A percentile compares a stretch with the other conserved stretches of the same genome.
phyloP scores from a whole-genome alignment of 2,888 invertebrate genomes.

The Zhuqinia jingwanae region DNA sequence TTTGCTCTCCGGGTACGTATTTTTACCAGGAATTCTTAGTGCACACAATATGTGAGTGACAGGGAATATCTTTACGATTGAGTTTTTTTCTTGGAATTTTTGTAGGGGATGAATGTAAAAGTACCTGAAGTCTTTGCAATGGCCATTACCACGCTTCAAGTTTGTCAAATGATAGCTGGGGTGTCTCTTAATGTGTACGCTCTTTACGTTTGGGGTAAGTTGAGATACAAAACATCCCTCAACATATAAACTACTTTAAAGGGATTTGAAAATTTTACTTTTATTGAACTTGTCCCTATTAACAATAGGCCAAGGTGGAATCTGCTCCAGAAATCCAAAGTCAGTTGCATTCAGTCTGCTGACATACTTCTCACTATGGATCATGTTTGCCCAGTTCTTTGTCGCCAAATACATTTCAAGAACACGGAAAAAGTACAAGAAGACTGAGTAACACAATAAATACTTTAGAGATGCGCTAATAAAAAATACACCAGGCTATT shows the following conservation, averaged over 20 bases:
- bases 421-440: slow-evolving; percentile 61
- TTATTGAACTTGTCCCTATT: not conserved
- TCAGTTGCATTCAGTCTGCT: slow-evolving; percentile 64
- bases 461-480: not conserved
- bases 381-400: slow-evolving; percentile 66
- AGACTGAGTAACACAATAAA: slow-evolving; percentile 52
- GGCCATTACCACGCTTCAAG: slow-evolving; percentile 94
- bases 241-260: too few relatives aligned
- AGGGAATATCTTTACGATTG: too few relatives aligned
- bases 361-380: slow-evolving; percentile 54
- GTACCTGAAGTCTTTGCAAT: slow-evolving; percentile 93
- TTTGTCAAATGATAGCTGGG: slow-evolving; percentile 96
- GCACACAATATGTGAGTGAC: too few relatives aligned
- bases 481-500: not conserved
- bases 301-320: slow-evolving; percentile 60
- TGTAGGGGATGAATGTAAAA: slow-evolving; percentile 88
- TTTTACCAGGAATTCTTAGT: too few relatives aligned
- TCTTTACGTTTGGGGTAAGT: slow-evolving; percentile 83
- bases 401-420: slow-evolving; percentile 66
- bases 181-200: slow-evolving; percentile 94
- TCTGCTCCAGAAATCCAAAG: slow-evolving; percentile 59
- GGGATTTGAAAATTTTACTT: too few relatives aligned
- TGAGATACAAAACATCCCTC: slow-evolving; percentile 14
- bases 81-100: not conserved
- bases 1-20: slow-evolving; percentile 87